Conservation (phyloP, 2,113 vertebrate species). For the Saguinus midas region DNA sequence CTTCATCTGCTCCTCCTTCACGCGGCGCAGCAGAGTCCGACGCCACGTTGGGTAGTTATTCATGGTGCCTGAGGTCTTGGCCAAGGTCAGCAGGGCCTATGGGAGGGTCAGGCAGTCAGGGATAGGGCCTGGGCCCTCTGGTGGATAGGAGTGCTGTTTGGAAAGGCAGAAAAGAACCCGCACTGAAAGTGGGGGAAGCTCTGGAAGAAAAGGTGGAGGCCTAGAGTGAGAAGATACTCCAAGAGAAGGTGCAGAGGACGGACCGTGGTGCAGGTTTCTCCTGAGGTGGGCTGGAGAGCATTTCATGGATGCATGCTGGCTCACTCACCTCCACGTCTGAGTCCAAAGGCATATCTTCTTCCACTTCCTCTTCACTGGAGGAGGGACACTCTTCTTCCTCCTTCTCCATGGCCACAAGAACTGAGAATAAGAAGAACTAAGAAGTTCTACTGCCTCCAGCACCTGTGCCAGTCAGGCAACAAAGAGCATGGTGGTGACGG, state of each 20-base stretch:
- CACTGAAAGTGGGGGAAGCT: neutral
- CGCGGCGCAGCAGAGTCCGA: conserved; percentile 86
- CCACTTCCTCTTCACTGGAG: conserved; percentile 79
- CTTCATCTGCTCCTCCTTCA: conserved; percentile 89
- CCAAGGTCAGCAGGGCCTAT: conserved; percentile 62
- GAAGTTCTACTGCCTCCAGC: conserved; percentile 82
- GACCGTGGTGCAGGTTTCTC: neutral
- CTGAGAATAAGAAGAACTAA: neutral
- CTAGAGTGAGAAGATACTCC: neutral
- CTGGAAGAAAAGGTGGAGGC: neutral
- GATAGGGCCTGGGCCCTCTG: neutral
- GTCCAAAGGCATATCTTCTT: conserved; percentile 68
- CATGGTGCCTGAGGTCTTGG: conserved; percentile 73
- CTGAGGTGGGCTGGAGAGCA: fast-evolving
- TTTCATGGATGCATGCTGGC: neutral
- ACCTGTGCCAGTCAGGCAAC: conserved; percentile 60
- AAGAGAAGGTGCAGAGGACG: neutral
- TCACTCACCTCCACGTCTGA: conserved; percentile 66
- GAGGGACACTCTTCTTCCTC: neutral
- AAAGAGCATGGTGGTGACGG: neutral
- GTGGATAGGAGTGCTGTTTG: neutral
- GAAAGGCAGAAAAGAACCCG: neutral
- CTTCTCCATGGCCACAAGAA: neutral
- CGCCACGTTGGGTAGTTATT: conserved; percentile 85
- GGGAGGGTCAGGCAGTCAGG: neutral